phyloP scores from a whole-genome alignment of 2,797 vertebrate species.

The Carapus acus region DNA sequence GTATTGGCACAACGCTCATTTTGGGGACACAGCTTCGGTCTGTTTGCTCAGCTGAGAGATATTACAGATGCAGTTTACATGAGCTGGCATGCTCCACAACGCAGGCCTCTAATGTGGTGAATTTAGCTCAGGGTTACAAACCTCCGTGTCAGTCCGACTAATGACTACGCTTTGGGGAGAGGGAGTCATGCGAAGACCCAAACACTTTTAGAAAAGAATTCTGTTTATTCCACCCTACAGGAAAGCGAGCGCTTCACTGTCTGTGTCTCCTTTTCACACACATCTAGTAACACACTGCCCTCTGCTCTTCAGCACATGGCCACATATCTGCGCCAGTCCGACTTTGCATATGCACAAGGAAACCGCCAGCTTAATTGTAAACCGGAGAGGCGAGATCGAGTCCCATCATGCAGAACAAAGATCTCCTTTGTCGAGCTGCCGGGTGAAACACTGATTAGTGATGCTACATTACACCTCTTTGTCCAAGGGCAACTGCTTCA shows the following conservation, averaged over 20 bases:
- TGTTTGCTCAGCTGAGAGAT: neutral
- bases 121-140: conserved; percentile 32
- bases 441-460: conserved; percentile 70
- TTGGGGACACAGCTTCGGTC: conserved; percentile 1
- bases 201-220: no score
- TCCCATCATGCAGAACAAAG: conserved; percentile 55
- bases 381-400: conserved; percentile 44
- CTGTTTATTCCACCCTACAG: conserved; percentile 8
- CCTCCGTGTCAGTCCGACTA: conserved; percentile 26
- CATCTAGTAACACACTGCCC: no score
- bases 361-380: conserved; percentile 63
- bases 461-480: conserved; percentile 68
- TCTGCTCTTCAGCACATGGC: conserved; percentile 27
- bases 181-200: conserved; percentile 21
- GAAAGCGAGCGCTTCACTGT: conserved; percentile 34
- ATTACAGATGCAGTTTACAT: conserved; percentile 7
- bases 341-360: conserved; percentile 40
- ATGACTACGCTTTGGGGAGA: conserved; percentile 29
- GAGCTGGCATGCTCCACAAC: conserved; percentile 17
- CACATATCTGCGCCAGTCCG: conserved; percentile 48
- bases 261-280: no score
- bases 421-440: conserved; percentile 54
- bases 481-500: conserved; percentile 71
- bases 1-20: neutral
- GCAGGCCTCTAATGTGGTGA: conserved; percentile 29